These are phyloP conservation scores for Puma concolor DNA, from an alignment of 2,113 vertebrate genomes.

Conservation along the genomic window DNA sequence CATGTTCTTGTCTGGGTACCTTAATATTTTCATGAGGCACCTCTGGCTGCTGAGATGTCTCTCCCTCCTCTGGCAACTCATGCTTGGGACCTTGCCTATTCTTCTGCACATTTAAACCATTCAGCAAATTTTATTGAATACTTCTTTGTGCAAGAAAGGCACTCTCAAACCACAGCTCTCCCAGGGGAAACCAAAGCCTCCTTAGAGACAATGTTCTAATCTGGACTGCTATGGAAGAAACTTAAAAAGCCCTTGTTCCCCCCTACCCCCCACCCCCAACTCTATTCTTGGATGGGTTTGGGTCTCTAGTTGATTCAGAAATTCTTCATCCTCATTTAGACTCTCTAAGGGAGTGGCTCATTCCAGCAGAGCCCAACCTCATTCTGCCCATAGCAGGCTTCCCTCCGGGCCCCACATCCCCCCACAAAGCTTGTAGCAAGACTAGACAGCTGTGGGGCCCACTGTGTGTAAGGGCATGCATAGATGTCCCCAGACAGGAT, in stretches of 20 bases:
- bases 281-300: conserved; percentile 64
- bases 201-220: background rate
- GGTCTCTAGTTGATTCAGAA: conserved; percentile 31
- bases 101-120: background rate
- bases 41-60: conserved; percentile 3
- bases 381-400: conserved; percentile 70
- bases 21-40: background rate
- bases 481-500: background rate
- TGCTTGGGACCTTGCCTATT: background rate
- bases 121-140: background rate
- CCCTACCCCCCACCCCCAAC: background rate
- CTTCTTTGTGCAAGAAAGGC: background rate
- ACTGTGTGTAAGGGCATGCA: background rate
- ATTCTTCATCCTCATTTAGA: conserved; percentile 75
- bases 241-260: conserved; percentile 14
- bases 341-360: conserved; percentile 70
- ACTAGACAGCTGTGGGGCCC: conserved; percentile 71
- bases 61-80: background rate
- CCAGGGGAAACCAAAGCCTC: background rate
- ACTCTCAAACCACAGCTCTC: conserved; percentile 1
- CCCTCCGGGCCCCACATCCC: background rate
- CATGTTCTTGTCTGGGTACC: background rate
- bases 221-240: background rate
- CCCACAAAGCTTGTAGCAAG: background rate
- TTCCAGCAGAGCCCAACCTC: conserved; percentile 66